These are phyloP conservation scores for Esox niger DNA, from an alignment of 2,113 vertebrate species.

Conservation along the genomic window DNA sequence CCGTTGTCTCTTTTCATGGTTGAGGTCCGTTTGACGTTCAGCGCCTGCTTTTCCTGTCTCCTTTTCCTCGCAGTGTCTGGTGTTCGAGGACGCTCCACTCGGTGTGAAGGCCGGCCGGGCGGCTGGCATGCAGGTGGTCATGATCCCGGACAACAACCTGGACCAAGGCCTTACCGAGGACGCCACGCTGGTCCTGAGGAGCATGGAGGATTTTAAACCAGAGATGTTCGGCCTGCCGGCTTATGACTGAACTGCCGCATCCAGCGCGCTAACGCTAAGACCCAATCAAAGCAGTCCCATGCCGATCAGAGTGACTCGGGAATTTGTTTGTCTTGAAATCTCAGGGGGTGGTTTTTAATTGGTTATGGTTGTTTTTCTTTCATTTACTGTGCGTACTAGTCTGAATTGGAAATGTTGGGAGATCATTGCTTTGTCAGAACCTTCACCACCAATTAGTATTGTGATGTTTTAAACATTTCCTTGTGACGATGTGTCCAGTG, in stretches of 20 bases:
- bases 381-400: background rate
- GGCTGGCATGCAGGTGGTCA: constrained; percentile 91
- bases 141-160: constrained; percentile 86
- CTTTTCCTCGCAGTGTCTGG: constrained; percentile 79
- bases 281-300: too few species aligned
- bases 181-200: constrained; percentile 78
- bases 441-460: background rate
- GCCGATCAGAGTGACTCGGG: background rate
- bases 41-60: constrained; percentile 3
- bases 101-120: constrained; percentile 80
- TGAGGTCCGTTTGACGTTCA: constrained; percentile 8
- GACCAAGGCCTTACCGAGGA: constrained; percentile 66
- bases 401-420: background rate
- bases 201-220: constrained; percentile 83
- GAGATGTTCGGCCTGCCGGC: constrained; percentile 85
- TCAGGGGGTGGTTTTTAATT: background rate
- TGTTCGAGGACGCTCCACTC: constrained; percentile 91
- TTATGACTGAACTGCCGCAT: constrained; percentile 60
- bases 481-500: background rate
- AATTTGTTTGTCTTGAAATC: background rate
- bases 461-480: background rate
- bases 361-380: background rate
- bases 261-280: too few species aligned
- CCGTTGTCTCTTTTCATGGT: background rate
- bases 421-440: background rate